Percentiles rank a stretch among this genome's conserved stretches.
Conservation (phyloP, 92 coral and sea anemone genomes). For the Heliopora coerulea region DNA sequence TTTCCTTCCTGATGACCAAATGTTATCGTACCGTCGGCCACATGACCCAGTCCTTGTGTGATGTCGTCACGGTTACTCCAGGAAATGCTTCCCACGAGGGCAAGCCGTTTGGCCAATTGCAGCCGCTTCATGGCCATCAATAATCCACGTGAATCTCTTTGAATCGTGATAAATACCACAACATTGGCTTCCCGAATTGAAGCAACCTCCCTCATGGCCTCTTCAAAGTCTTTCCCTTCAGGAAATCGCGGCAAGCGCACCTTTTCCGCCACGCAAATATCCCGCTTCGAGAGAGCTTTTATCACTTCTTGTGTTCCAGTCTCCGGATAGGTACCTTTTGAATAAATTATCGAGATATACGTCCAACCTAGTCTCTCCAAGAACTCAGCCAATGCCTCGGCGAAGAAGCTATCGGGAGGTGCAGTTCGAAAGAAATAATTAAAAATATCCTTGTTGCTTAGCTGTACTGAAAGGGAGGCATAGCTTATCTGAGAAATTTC, state of each 20-base stretch:
- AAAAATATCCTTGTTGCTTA: conserved; percentile 81
- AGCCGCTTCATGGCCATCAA: conserved; percentile 16
- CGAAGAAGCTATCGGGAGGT: conserved; percentile 92
- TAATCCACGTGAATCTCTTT: conserved; percentile 42
- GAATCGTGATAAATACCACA: conserved; percentile 20
- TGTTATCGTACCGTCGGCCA: conserved; percentile 55
- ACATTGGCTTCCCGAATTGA: conserved; percentile 20
- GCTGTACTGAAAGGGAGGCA: conserved; percentile 78
- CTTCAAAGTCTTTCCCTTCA: conserved; percentile 1
- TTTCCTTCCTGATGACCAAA: conserved; percentile 47
- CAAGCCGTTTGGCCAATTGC: conserved; percentile 10
- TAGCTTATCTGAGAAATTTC: conserved; percentile 92
- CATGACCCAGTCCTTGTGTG: conserved; percentile 41
- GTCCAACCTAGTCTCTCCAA: conserved; percentile 69
- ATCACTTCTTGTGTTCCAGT: conserved; percentile 32
- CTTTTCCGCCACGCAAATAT: conserved; percentile 24
- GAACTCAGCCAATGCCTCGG: conserved; percentile 78
- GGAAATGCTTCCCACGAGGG: conserved; percentile 39
- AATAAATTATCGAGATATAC: conserved; percentile 68
- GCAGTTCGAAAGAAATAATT: conserved; percentile 90
- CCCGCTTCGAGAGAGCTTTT: conserved; percentile 1
- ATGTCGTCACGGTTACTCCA: conserved; percentile 61
- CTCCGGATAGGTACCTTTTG: conserved; percentile 46
- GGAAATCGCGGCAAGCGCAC: conserved; percentile 23
- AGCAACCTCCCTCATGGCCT: conserved; percentile 5